Base-by-base conservation (phyloP, 2,797 vertebrate species). In the Urocyon cinereoargenteus region DNA sequence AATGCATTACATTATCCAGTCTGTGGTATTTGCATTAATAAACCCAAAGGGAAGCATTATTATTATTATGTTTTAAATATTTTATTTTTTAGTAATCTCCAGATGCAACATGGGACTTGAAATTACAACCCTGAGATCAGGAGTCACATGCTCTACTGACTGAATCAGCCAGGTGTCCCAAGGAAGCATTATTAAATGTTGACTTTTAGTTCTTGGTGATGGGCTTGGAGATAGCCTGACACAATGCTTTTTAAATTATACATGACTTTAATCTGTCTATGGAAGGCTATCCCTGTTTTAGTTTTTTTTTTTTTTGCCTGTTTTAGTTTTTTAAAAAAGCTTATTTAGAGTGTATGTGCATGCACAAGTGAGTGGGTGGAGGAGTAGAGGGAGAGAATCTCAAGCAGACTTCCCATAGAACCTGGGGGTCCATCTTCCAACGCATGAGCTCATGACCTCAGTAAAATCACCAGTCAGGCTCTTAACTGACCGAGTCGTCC, bases 161-260 rank as follows among this genome's bases (percentile, higher is more conserved):
- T 49, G 8, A 75, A 45, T 26, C 45, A 75, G 72, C 26, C 72
- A 75, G 26, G 45, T 49, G 72, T 8, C 45, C 28, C 49, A 84
- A 19, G 28, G 28, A 89, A 91, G 26, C 21, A 45, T 95, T 36
- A 73, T 66, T 75, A 64, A 77, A 92, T 24, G n/a, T 77, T 96
- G n/a, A 91, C 45, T 84, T 96, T 89, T 18, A 79, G 36, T 85
- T 89, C 34, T 83, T 66, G 26, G n/a, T 78, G n/a, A 91, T 75
- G 28, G 55, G 22, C 5, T 83, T 94, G 51, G 40, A 14, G 61
- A 5, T 86, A 94, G 22, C 13, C 16, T 31, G 66, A 57, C 7
- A 49, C 59, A 86, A 2, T 86, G 73, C 21, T 62, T 40, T 93
- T 89, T 34, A 89, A 61, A 45, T 95, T 93, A 86, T 83, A 91